Evolutionary conservation across 2,888 invertebrate genomes (phyloP).

Genomic region (Rotaria sp.): DNA sequence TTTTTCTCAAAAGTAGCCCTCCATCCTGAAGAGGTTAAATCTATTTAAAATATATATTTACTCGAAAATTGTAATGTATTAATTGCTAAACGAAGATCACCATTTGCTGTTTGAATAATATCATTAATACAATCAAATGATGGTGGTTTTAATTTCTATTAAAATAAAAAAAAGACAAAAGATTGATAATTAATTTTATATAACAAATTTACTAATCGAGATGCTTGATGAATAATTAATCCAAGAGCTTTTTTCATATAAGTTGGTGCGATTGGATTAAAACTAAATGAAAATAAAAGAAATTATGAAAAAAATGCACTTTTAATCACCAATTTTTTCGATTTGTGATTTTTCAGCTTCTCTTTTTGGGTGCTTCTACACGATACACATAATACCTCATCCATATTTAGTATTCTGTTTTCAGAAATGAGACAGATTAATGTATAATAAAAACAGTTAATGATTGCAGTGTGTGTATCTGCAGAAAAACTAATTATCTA

Average conservation of each 20-base stretch:
- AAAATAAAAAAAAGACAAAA: background rate
- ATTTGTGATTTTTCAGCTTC: no score
- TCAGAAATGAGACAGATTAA: no score
- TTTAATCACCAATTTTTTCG: no score
- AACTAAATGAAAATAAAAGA: background rate
- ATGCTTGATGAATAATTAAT: background rate
- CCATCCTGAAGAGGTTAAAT: no score
- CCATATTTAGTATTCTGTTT: no score
- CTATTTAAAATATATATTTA: background rate
- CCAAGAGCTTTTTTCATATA: slow-evolving; percentile 16
- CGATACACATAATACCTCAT: no score
- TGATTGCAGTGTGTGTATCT: no score
- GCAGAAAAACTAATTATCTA: no score
- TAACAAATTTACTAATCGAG: background rate
- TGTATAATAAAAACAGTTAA: no score
- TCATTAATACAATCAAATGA: slow-evolving; percentile 21
- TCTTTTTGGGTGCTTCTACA: no score
- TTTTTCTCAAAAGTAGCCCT: no score
- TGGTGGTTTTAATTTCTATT: slow-evolving; percentile 17
- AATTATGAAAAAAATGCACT: background rate
- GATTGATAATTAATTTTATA: background rate
- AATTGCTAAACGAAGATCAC: slow-evolving; percentile 37
- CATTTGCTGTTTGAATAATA: slow-evolving; percentile 34
- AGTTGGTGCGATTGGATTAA: slow-evolving; percentile 20
- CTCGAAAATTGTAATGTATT: slow-evolving; percentile 35